Evolutionary conservation across 2,113 vertebrate species (phyloP), one percentile per base, ranked within the genome.

Genomic region (Chionodraco myersi): DNA sequence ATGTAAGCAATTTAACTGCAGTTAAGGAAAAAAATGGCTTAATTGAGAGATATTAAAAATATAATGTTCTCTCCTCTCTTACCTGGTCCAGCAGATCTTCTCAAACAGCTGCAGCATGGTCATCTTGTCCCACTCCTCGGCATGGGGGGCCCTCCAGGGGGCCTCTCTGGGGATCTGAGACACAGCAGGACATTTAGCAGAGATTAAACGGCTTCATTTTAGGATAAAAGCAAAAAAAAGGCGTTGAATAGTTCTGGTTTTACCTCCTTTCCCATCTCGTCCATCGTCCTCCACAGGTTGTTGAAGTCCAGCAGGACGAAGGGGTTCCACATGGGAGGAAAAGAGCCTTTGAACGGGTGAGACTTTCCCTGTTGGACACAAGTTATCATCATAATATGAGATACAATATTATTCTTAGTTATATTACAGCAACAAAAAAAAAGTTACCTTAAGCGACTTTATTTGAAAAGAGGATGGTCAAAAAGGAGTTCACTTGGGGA

Each of bases 241-340:
- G 26, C 2, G 26, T 2, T 7, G 0, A 3, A 0, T 3, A 8
- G 36, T n/a, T 16, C 6, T 21, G 6, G 15, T 2, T 54, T 83
- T 95, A 99, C 98, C 97, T 99, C 97, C 85, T 89, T 83, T 26
- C 98, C 98, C 98, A 99, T 99, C 81, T 96, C 83, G 87, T 99
- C 98, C 92, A 99, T 94, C 0, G 95, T 98, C 86, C 97, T 96
- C 95, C 95, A 99, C 0, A 99, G 91, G 92, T 98, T 98, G 92
- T 97, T 99, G 91, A 96, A 95, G 95, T 99, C 98, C 94, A 99
- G 68, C 63, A 95, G 85, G 26, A 93, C 89, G 44, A 99, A 51
- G 0, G 97, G 98, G 92, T 98, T 99, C 97, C 97, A 97, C 79
- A 95, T 85, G 51, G 96, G 91, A 61, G 98, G 98, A 1, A 99